Conservation (phyloP, 2,888 invertebrate species). For the Julus scandinavius region DNA sequence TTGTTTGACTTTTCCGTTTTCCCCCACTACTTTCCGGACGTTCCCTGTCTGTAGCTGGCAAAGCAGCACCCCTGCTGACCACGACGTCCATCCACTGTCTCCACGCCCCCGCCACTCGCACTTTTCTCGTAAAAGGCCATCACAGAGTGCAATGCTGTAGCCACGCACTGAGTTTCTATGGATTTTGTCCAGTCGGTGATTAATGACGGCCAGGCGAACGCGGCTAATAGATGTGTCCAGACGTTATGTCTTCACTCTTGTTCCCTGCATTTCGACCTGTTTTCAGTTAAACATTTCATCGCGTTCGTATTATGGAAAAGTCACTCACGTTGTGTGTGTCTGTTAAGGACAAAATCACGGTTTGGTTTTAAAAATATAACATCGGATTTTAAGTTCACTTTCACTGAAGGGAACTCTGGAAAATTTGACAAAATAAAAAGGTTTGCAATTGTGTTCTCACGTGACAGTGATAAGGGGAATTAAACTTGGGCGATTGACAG, state of each 20-base stretch:
- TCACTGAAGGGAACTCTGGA: not conserved
- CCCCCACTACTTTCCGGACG: not conserved
- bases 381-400: not conserved
- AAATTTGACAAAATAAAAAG: not conserved
- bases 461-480: no score
- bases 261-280: conserved; percentile 23
- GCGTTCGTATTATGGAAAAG: not conserved
- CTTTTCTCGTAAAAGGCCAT: conserved; percentile 29
- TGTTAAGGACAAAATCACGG: not conserved
- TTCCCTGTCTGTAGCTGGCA: not conserved
- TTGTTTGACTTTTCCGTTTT: no score
- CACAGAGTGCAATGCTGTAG: not conserved
- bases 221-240: conserved; percentile 52
- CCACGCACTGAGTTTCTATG: not conserved
- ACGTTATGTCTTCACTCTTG: conserved; percentile 51
- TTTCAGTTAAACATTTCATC: conserved; percentile 32
- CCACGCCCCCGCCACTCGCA: not conserved
- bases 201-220: conserved; percentile 39
- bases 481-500: no score
- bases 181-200: conserved; percentile 42
- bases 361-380: not conserved
- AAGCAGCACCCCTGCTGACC: not conserved
- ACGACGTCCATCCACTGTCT: conserved; percentile 6
- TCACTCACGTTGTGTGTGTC: not conserved
- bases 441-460: no score